Percentiles rank a stretch among this genome's conserved stretches.
phyloP scores from a whole-genome alignment of 2,797 vertebrate genomes.

The Scarus forsteni region DNA sequence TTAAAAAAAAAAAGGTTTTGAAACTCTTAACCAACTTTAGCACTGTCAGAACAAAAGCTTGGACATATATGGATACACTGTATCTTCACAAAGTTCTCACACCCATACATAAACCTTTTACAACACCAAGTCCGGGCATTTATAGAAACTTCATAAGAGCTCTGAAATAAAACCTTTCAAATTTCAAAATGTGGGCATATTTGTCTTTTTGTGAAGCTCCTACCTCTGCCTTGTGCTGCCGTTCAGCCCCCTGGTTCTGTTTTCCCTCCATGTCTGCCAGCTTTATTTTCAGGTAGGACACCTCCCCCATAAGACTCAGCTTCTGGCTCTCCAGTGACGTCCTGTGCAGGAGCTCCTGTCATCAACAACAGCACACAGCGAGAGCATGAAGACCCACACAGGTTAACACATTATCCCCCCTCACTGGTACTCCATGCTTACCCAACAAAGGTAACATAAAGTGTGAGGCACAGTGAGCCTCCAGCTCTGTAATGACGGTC shows the following conservation, averaged over 20 bases:
- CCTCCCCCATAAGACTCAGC: conserved; percentile 93
- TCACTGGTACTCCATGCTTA: conserved; percentile 39
- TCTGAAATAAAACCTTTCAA: conserved; percentile 1
- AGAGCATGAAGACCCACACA: conserved; percentile 35
- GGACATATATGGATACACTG: too few relatives aligned
- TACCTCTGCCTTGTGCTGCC: conserved; percentile 97
- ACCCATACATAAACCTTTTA: neutral
- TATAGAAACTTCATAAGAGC: neutral
- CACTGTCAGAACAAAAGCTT: too few relatives aligned
- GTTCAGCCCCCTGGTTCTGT: conserved; percentile 89
- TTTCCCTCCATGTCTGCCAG: conserved; percentile 95
- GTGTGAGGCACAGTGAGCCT: conserved; percentile 52
- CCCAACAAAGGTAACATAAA: conserved; percentile 59
- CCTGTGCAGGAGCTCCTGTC: conserved; percentile 93
- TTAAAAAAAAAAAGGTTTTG: too few relatives aligned
- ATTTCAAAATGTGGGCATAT: neutral
- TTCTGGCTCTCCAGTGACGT: conserved; percentile 95
- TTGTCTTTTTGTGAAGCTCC: conserved; percentile 6
- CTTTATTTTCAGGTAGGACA: conserved; percentile 95
- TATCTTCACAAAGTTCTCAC: too few relatives aligned
- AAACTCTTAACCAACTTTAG: too few relatives aligned
- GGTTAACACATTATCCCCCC: conserved; percentile 11
- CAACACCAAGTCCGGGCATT: neutral
- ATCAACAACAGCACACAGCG: conserved; percentile 48
- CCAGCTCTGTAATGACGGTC: conserved; percentile 68